Evolutionary conservation across 2,113 vertebrate genomes (phyloP).

Genomic region (Cyprinodon brontotheroides): DNA sequence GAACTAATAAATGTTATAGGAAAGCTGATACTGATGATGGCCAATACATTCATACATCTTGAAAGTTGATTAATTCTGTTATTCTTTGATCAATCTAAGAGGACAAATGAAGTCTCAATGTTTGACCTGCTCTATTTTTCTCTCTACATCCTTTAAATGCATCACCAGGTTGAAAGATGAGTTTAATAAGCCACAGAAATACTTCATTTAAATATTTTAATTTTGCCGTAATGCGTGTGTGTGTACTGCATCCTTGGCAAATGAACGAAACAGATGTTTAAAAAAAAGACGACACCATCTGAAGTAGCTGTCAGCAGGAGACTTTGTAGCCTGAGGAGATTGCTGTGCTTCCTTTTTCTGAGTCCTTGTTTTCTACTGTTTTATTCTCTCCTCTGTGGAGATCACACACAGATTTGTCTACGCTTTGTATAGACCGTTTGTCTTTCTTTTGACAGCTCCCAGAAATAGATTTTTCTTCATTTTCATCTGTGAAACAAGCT

Average conservation of each 20-base stretch:
- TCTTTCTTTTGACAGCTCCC: conserved; percentile 33
- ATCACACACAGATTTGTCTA: conserved; percentile 6
- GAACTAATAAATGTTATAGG: too few relatives aligned
- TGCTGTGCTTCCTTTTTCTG: conserved; percentile 11
- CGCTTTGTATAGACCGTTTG: conserved; percentile 1
- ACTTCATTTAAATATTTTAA: not conserved
- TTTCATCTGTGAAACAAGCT: conserved; percentile 28
- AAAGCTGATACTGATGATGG: not conserved
- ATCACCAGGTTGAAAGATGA: not conserved
- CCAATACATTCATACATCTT: not conserved
- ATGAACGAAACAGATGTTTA: too few relatives aligned
- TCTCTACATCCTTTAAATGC: not conserved
- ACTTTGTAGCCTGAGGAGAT: conserved; percentile 23
- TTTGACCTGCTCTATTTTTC: not conserved
- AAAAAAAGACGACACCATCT: conserved; percentile 1
- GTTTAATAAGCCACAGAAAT: too few relatives aligned
- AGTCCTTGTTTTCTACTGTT: not conserved
- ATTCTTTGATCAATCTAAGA: not conserved
- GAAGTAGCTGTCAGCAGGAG: conserved; percentile 18
- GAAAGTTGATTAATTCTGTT: not conserved
- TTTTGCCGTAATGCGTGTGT: not conserved
- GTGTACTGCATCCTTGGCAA: not conserved
- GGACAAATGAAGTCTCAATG: not conserved
- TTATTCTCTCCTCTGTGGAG: conserved; percentile 26
- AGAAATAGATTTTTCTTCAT: conserved; percentile 35